Conservation (phyloP, 1,140 invertebrate genomes). For the Aricia agestis region DNA sequence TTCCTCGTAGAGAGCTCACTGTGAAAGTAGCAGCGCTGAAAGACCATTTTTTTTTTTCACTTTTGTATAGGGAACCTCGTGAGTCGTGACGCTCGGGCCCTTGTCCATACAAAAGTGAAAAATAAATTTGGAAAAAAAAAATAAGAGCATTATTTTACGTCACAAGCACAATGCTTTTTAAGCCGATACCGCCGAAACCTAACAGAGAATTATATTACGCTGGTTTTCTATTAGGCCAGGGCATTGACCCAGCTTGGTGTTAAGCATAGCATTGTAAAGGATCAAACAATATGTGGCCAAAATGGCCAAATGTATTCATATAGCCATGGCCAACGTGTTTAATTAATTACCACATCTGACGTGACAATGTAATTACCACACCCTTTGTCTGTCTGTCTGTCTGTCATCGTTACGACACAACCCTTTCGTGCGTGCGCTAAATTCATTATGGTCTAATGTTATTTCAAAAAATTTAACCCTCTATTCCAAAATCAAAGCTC, state of each 20-base stretch:
- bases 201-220: too few relatives aligned
- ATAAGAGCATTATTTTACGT: too few relatives aligned
- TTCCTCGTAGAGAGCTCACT: too few relatives aligned
- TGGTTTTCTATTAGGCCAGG: too few relatives aligned
- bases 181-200: too few relatives aligned
- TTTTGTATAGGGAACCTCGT: too few relatives aligned
- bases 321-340: constrained; percentile 9
- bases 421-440: constrained; percentile 19
- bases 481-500: background rate
- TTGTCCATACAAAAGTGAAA: too few relatives aligned
- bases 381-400: constrained; percentile 27
- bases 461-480: background rate
- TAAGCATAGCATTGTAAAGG: background rate
- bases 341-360: constrained; percentile 29
- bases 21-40: too few relatives aligned
- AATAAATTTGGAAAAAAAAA: too few relatives aligned
- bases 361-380: constrained; percentile 31
- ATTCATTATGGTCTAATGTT: constrained; percentile 10
- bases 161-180: too few relatives aligned
- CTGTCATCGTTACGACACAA: constrained; percentile 29
- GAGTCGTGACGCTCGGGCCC: too few relatives aligned
- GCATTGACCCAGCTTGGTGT: background rate
- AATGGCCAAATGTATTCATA: background rate
- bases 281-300: background rate
- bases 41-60: too few relatives aligned